Evolutionary conservation across 2,888 invertebrate species (phyloP).

Genomic region (Temnothorax ravouxi): DNA sequence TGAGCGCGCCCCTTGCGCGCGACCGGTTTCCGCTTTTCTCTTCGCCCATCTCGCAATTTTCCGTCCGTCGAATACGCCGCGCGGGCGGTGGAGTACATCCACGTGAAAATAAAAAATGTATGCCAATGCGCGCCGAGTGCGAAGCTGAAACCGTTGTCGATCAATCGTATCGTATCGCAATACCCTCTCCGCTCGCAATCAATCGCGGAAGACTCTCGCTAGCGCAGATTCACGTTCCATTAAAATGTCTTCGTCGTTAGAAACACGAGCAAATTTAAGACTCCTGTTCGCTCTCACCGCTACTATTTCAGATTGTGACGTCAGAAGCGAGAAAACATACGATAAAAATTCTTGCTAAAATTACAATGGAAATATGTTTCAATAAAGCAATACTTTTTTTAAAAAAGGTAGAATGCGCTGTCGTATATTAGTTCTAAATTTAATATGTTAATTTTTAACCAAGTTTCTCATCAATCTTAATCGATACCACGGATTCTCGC

Average conservation of each 20-base stretch:
- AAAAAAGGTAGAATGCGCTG: no score
- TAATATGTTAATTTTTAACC: not conserved
- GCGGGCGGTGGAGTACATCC: slow-evolving; percentile 23
- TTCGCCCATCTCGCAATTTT: slow-evolving; percentile 35
- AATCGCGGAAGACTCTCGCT: slow-evolving; percentile 17
- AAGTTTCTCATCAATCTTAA: not conserved
- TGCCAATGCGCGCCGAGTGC: slow-evolving; percentile 24
- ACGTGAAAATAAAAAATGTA: slow-evolving; percentile 52
- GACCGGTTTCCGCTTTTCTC: slow-evolving; percentile 32
- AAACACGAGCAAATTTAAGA: not conserved
- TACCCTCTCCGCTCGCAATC: slow-evolving; percentile 13
- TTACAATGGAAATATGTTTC: no score
- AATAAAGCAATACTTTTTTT: no score
- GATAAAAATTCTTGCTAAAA: no score
- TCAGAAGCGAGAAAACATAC: no score
- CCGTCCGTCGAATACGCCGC: slow-evolving; percentile 5
- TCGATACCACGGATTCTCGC: not conserved
- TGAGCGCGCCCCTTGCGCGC: slow-evolving; percentile 16
- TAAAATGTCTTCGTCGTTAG: slow-evolving; percentile 28
- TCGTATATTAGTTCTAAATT: not conserved
- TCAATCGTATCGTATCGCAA: slow-evolving; percentile 34
- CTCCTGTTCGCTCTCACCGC: no score
- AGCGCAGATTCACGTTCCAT: slow-evolving; percentile 24
- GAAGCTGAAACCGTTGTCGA: slow-evolving; percentile 47
- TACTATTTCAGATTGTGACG: no score